phyloP scores from a whole-genome alignment of 2,797 vertebrate genomes.

The Emydoidea blandingii region DNA sequence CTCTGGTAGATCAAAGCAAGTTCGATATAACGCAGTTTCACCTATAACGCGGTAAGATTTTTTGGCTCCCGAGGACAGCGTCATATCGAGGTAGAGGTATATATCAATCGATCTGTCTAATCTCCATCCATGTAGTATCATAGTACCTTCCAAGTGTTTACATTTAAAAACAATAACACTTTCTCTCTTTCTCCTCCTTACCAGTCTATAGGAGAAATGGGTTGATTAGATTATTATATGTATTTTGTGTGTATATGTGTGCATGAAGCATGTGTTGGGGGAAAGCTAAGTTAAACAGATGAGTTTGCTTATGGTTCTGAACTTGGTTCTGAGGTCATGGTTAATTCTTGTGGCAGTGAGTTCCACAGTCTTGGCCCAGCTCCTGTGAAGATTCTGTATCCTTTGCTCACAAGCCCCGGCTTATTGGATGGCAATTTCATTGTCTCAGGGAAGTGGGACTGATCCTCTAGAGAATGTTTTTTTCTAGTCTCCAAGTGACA shows the following conservation, averaged over 20 bases:
- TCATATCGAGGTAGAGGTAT: too few relatives aligned
- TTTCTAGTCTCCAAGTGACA: too few relatives aligned
- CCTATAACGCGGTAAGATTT: too few relatives aligned
- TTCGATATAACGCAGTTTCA: too few relatives aligned
- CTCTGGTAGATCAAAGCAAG: too few relatives aligned
- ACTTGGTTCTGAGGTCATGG: not conserved
- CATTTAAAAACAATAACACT: not conserved
- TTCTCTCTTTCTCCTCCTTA: not conserved
- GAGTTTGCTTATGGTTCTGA: not conserved
- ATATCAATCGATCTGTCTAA: not conserved
- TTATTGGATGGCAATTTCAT: not conserved
- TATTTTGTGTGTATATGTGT: accelerated
- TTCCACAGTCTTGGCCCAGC: not conserved
- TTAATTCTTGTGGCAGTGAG: not conserved
- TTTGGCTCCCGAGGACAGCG: too few relatives aligned
- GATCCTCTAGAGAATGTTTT: not conserved
- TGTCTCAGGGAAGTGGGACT: not conserved
- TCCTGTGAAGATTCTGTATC: not conserved
- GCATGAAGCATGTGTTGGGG: not conserved
- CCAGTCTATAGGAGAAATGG: not conserved
- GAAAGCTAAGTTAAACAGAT: not conserved
- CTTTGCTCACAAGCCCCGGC: not conserved
- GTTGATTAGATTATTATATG: accelerated
- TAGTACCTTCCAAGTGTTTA: not conserved
- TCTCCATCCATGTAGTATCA: not conserved